Percentiles rank a stretch among this genome's conserved stretches.
These are phyloP conservation scores for Pogonocichla stellata DNA, from an alignment of 2,113 vertebrate species.

Conservation along the genomic window DNA sequence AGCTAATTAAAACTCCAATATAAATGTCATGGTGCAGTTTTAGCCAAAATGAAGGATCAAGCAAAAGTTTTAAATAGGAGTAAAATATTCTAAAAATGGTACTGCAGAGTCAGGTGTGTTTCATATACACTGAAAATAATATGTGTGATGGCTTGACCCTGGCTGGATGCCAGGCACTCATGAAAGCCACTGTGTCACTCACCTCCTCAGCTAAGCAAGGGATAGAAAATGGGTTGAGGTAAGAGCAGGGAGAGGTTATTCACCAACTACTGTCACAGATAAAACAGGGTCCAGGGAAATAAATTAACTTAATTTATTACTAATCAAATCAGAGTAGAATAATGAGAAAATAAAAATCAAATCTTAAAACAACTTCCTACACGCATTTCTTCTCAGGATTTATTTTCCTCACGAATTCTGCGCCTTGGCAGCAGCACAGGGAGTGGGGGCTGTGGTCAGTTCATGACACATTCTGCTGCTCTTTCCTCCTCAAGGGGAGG, in stretches of 20 bases:
- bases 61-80: not conserved
- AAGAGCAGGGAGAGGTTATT: not conserved
- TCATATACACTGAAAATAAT: not conserved
- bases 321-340: not conserved
- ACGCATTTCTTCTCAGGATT: not conserved
- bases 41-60: not conserved
- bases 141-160: not conserved
- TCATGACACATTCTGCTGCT: fast-evolving
- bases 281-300: not conserved
- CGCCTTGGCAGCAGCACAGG: fast-evolving
- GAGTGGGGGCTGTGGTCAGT: fast-evolving
- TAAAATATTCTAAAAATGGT: not conserved
- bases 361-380: not conserved
- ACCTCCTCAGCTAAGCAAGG: not conserved
- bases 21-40: slow-evolving; percentile 1
- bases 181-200: not conserved
- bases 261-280: fast-evolving
- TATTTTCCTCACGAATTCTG: not conserved
- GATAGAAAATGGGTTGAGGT: not conserved
- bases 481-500: not conserved
- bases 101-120: not conserved
- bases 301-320: not conserved
- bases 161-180: not conserved
- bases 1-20: slow-evolving; percentile 5
- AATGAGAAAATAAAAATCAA: not conserved